Evolutionary conservation across 2,797 vertebrate species (phyloP).

Genomic region (Botia kubotai): DNA sequence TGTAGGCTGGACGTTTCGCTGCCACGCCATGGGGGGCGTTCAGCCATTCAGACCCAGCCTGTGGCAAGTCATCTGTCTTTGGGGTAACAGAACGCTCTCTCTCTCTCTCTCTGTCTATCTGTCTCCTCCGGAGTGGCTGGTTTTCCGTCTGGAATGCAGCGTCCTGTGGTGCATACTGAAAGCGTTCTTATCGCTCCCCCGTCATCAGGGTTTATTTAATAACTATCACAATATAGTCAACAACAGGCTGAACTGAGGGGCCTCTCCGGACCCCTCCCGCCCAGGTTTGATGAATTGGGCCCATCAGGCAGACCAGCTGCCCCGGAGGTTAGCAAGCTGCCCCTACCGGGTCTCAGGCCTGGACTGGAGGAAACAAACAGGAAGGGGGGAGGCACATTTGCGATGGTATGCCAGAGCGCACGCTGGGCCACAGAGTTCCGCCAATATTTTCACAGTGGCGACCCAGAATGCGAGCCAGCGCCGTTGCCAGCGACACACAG

Average conservation of each 20-base stretch:
- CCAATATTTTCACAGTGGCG: slow-evolving; percentile 75
- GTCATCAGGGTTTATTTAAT: slow-evolving; percentile 84
- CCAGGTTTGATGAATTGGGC: slow-evolving; percentile 76
- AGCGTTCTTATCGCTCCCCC: slow-evolving; percentile 78
- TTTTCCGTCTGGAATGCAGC: slow-evolving; percentile 69
- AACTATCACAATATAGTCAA: slow-evolving; percentile 86
- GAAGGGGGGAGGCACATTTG: slow-evolving; percentile 63
- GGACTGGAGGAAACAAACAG: slow-evolving; percentile 71
- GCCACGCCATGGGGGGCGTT: slow-evolving; percentile 63
- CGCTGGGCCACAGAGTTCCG: slow-evolving; percentile 69
- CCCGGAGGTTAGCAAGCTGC: slow-evolving; percentile 81
- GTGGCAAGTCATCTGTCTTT: slow-evolving; percentile 79
- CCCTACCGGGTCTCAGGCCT: slow-evolving; percentile 68
- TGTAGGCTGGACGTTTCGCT: slow-evolving; percentile 58
- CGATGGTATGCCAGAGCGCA: slow-evolving; percentile 75
- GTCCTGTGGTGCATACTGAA: slow-evolving; percentile 79
- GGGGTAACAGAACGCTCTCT: slow-evolving; percentile 49
- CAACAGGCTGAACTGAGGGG: slow-evolving; percentile 67
- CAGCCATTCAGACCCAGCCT: slow-evolving; percentile 68
- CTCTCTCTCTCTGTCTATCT: slow-evolving; percentile 60
- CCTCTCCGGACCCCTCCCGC: slow-evolving; percentile 50
- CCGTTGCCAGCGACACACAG: slow-evolving; percentile 70
- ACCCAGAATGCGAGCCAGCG: slow-evolving; percentile 64
- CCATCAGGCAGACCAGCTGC: slow-evolving; percentile 84
- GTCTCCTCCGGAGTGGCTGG: slow-evolving; percentile 62